Conservation (phyloP, 2,888 invertebrate species). For the Parnassius mnemosyne region DNA sequence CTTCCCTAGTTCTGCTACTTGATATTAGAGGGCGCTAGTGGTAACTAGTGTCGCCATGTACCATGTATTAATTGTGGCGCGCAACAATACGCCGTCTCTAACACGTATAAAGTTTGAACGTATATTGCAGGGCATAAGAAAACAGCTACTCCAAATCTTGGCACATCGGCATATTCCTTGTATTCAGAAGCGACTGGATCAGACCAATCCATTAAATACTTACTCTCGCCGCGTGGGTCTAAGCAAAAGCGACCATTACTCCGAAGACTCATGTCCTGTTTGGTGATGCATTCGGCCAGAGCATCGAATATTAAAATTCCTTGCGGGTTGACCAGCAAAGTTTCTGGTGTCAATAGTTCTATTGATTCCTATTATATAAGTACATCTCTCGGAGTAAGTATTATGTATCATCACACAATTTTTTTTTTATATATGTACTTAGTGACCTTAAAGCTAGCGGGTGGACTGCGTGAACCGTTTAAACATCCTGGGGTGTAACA, state of each 20-base stretch:
- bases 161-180: conserved; percentile 56
- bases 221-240: conserved; percentile 32
- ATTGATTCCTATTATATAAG: conserved; percentile 65
- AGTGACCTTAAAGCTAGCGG: too few relatives aligned
- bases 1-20: too few relatives aligned
- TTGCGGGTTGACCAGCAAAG: conserved; percentile 24
- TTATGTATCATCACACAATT: background rate
- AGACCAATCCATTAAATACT: conserved; percentile 33
- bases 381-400: conserved; percentile 61
- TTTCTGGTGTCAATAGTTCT: conserved; percentile 45
- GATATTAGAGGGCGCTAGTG: too few relatives aligned
- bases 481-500: too few relatives aligned
- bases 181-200: conserved; percentile 40
- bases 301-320: conserved; percentile 41
- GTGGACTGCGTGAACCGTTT: too few relatives aligned
- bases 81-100: too few relatives aligned
- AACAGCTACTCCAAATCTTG: conserved; percentile 59
- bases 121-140: conserved; percentile 49
- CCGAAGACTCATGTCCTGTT: conserved; percentile 60
- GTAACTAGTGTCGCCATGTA: too few relatives aligned
- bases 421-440: too few relatives aligned
- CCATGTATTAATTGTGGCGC: too few relatives aligned
- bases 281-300: conserved; percentile 53
- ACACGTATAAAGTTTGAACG: background rate
- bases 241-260: conserved; percentile 58